Evolutionary conservation across 1,140 invertebrate genomes (phyloP), one percentile per base, ranked within the genome.

Genomic region (Euwallacea similis): DNA sequence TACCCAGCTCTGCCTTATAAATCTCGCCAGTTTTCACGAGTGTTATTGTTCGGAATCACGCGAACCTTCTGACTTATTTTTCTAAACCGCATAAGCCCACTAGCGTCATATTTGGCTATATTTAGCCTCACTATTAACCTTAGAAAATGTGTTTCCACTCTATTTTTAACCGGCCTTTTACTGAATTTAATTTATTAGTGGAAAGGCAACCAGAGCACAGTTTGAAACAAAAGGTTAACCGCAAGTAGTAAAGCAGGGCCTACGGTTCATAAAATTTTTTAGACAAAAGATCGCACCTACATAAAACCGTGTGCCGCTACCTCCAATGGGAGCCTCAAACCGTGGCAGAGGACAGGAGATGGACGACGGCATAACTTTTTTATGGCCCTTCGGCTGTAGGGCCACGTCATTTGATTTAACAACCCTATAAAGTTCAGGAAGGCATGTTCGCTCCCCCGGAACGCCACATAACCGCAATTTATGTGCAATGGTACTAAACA

Each of bases 381-480:
- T 66, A 66, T 66, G 64, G 33, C 50, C 64, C 64, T 16, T 66
- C 42, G 64, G 64, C 42, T 41, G 64, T 58, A 56, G 64, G 47
- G 70, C 71, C 65, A 63, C 46, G 47, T 62, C 58, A 42, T 69
- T 61, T 69, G 56, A 68, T 72, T 73, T 64, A 69, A 73, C 71
- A 42, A 53, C 62, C 59, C 60, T 63, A 69, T 73, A 73, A 73
- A 73, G 46, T 64, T 56, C 43, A 64, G 41, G 54, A 42, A 54
- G 60, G n/a, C 58, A 56, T 73, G 56, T 58, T 55, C 63, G 53
- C 9, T 54, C 46, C 47, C 53, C 47, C 16, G 42, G n/a, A 50
- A 59, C 47, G 53, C 54, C 15, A 56, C 55, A 50, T 54, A 16
- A 69, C 71, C 56, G 53, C 67, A 69, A 64, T 73, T 69, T 69